A percentile compares a stretch with the other conserved stretches of the same genome.
Evolutionary conservation across 2,888 invertebrate species (phyloP).

Genomic region (Pedicia rivosa): DNA sequence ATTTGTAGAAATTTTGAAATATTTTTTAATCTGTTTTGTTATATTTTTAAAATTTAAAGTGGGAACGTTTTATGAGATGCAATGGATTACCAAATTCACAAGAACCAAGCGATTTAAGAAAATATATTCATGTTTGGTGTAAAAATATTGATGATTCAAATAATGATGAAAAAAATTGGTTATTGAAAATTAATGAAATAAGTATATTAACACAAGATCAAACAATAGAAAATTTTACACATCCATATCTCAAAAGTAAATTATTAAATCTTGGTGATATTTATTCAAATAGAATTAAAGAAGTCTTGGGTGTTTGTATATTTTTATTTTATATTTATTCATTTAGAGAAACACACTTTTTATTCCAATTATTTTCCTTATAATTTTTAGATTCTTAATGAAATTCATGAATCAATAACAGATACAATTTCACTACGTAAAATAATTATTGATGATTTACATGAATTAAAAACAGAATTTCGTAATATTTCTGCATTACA

Average conservation of each 20-base stretch:
- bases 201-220: constrained; percentile 28
- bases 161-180: constrained; percentile 25
- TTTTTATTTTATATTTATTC: background rate
- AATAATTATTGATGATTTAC: constrained; percentile 21
- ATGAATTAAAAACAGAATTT: constrained; percentile 24
- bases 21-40: background rate
- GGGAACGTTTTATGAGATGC: constrained; percentile 31
- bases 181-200: constrained; percentile 26
- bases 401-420: constrained; percentile 22
- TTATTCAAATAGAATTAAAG: constrained; percentile 24
- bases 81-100: constrained; percentile 28
- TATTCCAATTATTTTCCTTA: background rate
- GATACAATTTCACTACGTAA: constrained; percentile 16
- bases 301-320: constrained; percentile 25
- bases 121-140: constrained; percentile 29
- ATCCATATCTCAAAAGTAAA: constrained; percentile 20
- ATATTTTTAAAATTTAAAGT: constrained; percentile 13
- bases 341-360: constrained; percentile 2
- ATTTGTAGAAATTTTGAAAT: background rate
- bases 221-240: constrained; percentile 22
- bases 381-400: constrained; percentile 22
- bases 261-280: constrained; percentile 27
- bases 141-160: constrained; percentile 19
- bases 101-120: constrained; percentile 28
- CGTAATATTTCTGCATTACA: constrained; percentile 22